Conservation (phyloP, 2,888 invertebrate species). For the Cerastis rubricosa region DNA sequence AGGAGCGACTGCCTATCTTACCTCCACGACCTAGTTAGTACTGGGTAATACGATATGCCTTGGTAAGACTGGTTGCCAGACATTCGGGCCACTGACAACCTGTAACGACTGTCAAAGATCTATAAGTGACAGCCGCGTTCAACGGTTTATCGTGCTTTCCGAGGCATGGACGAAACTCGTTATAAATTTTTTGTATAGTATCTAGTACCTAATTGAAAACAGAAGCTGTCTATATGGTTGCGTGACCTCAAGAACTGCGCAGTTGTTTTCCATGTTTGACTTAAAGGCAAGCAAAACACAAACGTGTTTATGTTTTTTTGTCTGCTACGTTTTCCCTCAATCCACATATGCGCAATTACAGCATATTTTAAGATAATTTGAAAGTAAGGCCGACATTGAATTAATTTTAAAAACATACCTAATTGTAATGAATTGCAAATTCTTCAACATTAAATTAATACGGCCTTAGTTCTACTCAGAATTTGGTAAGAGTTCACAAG, state of each 20-base stretch:
- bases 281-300: neutral
- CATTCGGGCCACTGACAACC: no score
- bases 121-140: no score
- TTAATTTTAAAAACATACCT: conserved; percentile 36
- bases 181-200: neutral
- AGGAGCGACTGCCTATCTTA: no score
- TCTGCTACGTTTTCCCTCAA: conserved; percentile 18
- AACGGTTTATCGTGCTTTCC: no score
- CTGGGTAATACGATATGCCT: no score
- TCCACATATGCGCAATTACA: conserved; percentile 10
- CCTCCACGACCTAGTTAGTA: no score
- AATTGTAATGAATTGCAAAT: conserved; percentile 54
- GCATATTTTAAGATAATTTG: conserved; percentile 42
- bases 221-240: neutral
- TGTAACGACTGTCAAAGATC: no score
- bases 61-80: no score
- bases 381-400: conserved; percentile 59
- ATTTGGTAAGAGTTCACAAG: conserved; percentile 42
- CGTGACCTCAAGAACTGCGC: neutral
- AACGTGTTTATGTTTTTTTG: neutral
- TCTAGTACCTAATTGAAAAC: neutral
- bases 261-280: neutral
- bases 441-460: conserved; percentile 39
- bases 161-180: no score
- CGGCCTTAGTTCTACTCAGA: conserved; percentile 32